Conservation (phyloP, 2,113 vertebrate species). For the Phaethornis superciliosus region DNA sequence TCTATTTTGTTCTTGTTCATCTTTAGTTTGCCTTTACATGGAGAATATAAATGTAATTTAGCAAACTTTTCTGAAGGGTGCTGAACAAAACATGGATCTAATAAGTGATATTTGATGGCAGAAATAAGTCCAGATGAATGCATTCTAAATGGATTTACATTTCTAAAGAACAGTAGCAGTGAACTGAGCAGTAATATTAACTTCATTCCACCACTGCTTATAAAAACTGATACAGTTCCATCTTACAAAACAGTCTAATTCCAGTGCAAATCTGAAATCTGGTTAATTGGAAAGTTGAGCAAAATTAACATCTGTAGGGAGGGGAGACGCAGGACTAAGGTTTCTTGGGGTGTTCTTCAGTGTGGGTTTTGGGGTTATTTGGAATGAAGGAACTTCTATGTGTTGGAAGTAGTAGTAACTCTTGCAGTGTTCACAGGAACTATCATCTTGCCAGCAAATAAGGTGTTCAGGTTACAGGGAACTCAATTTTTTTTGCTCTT, state of each 20-base stretch:
- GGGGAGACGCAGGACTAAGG: not conserved
- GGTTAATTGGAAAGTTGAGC: not conserved
- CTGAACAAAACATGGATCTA: not conserved
- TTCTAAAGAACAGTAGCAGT: not conserved
- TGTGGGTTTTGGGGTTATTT: not conserved
- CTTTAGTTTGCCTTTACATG: not conserved
- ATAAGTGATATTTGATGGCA: not conserved
- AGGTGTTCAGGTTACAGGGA: not conserved
- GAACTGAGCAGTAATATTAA: not conserved
- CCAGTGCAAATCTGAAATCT: not conserved
- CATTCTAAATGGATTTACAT: accelerated
- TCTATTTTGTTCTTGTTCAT: not conserved
- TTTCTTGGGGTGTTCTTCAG: not conserved
- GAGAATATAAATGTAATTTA: not conserved
- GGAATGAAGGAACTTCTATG: not conserved
- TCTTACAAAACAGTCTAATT: not conserved
- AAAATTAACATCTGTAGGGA: not conserved
- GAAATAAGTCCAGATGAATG: not conserved
- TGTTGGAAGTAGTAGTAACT: not conserved
- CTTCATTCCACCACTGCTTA: not conserved
- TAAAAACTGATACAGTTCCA: not conserved
- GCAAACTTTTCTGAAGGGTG: not conserved
- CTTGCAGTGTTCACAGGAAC: not conserved
- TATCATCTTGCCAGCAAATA: not conserved
- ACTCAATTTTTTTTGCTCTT: not conserved